phyloP scores from a whole-genome alignment of 2,113 vertebrate genomes.

The Coracopsis vasa region DNA sequence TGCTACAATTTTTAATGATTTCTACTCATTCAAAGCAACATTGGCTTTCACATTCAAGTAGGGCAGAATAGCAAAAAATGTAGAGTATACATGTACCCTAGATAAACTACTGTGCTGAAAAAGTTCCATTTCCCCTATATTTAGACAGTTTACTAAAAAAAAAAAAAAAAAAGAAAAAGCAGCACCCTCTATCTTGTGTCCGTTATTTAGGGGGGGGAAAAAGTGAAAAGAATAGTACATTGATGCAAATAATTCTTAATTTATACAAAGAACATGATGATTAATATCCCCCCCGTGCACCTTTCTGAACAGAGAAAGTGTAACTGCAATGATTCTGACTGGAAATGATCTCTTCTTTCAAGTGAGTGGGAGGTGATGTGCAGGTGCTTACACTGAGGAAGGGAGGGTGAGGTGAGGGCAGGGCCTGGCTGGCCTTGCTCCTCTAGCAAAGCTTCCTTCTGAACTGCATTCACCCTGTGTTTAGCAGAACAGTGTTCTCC shows the following conservation, averaged over 20 bases:
- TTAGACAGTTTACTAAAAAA: background rate
- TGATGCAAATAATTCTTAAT: background rate
- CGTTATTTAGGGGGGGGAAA: background rate
- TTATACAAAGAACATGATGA: background rate
- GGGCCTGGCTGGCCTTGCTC: background rate
- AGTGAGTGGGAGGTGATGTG: background rate
- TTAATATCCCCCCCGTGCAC: background rate
- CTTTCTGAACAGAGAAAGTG: background rate
- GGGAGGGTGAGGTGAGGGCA: background rate
- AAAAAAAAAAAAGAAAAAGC: background rate
- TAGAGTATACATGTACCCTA: background rate
- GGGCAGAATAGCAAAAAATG: background rate
- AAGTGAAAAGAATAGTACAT: background rate
- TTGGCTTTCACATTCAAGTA: background rate
- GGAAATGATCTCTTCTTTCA: background rate
- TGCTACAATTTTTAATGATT: background rate
- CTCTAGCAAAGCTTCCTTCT: background rate
- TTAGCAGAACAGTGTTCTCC: background rate
- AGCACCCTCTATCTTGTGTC: background rate
- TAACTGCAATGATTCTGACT: background rate
- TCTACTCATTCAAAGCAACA: background rate
- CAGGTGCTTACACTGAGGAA: background rate
- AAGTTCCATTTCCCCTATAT: background rate
- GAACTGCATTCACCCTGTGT: accelerated
- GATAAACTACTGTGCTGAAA: background rate